Percentiles rank a stretch among this genome's conserved stretches.
Evolutionary conservation across 2,797 vertebrate species (phyloP).

Genomic region (Chanos chanos): DNA sequence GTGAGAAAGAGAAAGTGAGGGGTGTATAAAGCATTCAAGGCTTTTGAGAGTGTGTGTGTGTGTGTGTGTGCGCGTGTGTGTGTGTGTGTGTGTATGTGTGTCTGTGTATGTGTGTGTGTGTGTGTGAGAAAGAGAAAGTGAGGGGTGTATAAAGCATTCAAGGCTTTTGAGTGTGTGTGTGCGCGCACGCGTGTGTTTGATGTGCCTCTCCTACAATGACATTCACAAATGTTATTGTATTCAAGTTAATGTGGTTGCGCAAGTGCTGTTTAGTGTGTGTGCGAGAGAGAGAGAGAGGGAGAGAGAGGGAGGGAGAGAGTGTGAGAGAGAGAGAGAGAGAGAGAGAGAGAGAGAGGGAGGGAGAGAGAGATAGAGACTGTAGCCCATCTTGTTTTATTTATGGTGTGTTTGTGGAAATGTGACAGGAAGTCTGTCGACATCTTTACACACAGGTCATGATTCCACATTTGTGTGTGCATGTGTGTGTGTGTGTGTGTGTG

Average conservation of each 20-base stretch:
- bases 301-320: conserved; percentile 25
- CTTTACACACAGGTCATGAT: too few relatives aligned
- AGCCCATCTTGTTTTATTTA: not conserved
- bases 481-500: too few relatives aligned
- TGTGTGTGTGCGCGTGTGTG: not conserved
- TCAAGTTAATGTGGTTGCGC: too few relatives aligned
- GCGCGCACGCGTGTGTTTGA: not conserved
- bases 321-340: not conserved
- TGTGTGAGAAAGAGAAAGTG: not conserved
- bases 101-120: too few relatives aligned
- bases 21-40: too few relatives aligned
- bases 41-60: not conserved
- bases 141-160: not conserved
- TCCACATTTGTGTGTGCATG: too few relatives aligned
- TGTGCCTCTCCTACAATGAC: too few relatives aligned
- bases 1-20: too few relatives aligned
- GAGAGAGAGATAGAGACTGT: not conserved
- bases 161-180: not conserved
- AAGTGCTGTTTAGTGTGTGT: conserved; percentile 6
- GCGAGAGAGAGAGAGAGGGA: too few relatives aligned
- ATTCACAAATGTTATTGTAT: too few relatives aligned
- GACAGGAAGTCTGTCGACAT: not conserved
- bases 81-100: conserved; percentile 10
- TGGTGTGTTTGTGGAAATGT: conserved; percentile 22
- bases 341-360: not conserved